Evolutionary conservation across 64 coral and sea anemone species (phyloP), one percentile per base, ranked within the genome.

Genomic region (Catalaphyllia jardinei): DNA sequence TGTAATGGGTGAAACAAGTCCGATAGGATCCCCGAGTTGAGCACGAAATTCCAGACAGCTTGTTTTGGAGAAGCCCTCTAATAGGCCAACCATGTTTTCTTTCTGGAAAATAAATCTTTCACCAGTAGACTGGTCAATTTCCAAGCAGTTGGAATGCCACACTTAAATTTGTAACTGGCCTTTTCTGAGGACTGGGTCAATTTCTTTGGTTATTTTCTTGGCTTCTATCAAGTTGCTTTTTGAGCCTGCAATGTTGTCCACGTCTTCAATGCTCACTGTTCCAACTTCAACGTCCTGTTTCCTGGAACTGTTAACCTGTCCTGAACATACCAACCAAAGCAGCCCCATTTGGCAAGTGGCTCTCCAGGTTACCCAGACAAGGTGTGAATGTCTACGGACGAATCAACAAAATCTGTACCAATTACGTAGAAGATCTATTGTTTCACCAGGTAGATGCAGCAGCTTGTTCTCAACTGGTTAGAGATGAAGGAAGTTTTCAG

Each of bases 121-220:
- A n/a, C 61, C 83, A 60, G 35, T 55, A 20, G 90, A 55, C 14
- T 50, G 9, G 16, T 87, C 75, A n/a, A 79, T 65, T 42, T 92
- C 29, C 20, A 76, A 52, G 22, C 42, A 15, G 42, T 92, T 92
- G 38, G 90, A 92, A 52, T 93, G 91, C 78, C 86, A 88, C 4
- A 7, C 87, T 29, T 94, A 89, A 30, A 94, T 89, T 31, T 78
- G 33, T 8, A 90, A 94, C 2, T 86, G 77, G 33, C 92, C 88
- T 35, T 94, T 94, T 31, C 52, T 27, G 6, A 94, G 74, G 33
- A 94, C 67, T 0, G 74, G 64, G 62, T 87, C 88, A 17, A 94
- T 94, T 20, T 22, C 82, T 18, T 4, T 72, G 8, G 49, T 87
- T 12, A 94, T 62, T 29, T 90, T 42, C 10, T 86, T 35, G 29